These are phyloP conservation scores for Macaca nemestrina DNA, from an alignment of 2,113 vertebrate genomes.

Conservation along the genomic window DNA sequence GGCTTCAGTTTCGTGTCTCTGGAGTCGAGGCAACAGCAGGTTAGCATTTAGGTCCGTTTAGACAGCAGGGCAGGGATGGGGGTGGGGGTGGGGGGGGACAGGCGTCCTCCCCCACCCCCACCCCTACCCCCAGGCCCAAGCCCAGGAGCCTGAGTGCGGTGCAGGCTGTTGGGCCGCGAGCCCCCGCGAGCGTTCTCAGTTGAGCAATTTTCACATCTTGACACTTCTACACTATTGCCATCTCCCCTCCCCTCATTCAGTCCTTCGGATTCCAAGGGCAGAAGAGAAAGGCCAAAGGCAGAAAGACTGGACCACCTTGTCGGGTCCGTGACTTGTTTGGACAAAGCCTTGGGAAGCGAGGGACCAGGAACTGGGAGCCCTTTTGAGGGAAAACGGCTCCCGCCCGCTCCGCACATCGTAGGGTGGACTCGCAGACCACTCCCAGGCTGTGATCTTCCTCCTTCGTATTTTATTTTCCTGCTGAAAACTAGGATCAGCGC, in stretches of 20 bases:
- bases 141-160: background rate
- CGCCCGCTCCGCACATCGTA: rapidly evolving
- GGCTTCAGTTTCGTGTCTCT: background rate
- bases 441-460: background rate
- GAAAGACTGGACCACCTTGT: background rate
- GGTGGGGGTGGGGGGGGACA: rapidly evolving
- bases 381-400: background rate
- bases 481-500: background rate
- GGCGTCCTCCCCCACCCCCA: too few relatives aligned
- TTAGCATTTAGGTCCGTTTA: background rate
- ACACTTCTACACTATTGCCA: background rate
- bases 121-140: background rate
- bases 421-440: background rate
- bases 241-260: too few relatives aligned
- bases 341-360: background rate
- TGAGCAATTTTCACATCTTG: background rate
- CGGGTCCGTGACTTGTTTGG: background rate
- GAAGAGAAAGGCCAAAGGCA: background rate
- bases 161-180: background rate
- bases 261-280: background rate
- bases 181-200: rapidly evolving
- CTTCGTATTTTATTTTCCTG: background rate
- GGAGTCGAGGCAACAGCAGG: slow-evolving; percentile 9
- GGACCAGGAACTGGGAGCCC: background rate
- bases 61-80: background rate